Conservation (phyloP, 2,888 invertebrate species). For the Mycalesis mineus region DNA sequence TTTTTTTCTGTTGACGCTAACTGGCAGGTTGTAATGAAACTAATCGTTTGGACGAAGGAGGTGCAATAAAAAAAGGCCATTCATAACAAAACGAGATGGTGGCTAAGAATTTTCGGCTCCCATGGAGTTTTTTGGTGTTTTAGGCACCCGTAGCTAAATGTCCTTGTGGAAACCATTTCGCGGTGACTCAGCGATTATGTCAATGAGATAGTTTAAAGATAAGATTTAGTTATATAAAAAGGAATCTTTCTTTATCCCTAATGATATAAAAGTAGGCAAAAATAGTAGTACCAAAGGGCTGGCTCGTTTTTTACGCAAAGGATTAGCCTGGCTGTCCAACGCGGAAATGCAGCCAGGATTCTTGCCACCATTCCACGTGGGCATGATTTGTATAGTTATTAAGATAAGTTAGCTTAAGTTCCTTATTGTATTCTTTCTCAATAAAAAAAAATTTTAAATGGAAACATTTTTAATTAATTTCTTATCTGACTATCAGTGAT, state of each 20-base stretch:
- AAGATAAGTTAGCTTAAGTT: no score
- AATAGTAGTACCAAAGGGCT: no score
- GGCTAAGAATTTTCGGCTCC: conserved; percentile 64
- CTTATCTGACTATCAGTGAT: no score
- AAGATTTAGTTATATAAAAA: conserved; percentile 19
- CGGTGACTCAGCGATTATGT: conserved; percentile 47
- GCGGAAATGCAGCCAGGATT: no score
- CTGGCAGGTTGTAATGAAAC: conserved; percentile 35
- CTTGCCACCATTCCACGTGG: no score
- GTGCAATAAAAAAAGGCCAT: conserved; percentile 46
- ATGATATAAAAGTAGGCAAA: no score
- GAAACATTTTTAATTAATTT: no score
- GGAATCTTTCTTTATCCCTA: not conserved
- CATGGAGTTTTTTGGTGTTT: conserved; percentile 60
- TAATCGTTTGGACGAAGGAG: conserved; percentile 44
- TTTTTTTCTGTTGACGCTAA: conserved; percentile 24
- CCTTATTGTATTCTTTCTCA: no score
- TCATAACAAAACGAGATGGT: conserved; percentile 47
- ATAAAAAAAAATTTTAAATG: no score
- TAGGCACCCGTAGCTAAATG: conserved; percentile 61
- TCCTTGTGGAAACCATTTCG: conserved; percentile 50
- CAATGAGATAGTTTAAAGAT: conserved; percentile 32
- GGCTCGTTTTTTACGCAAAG: no score
- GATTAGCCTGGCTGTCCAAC: no score
- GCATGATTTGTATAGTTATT: no score